Conservation (phyloP, 2,113 vertebrate genomes). For the Scomber colias region DNA sequence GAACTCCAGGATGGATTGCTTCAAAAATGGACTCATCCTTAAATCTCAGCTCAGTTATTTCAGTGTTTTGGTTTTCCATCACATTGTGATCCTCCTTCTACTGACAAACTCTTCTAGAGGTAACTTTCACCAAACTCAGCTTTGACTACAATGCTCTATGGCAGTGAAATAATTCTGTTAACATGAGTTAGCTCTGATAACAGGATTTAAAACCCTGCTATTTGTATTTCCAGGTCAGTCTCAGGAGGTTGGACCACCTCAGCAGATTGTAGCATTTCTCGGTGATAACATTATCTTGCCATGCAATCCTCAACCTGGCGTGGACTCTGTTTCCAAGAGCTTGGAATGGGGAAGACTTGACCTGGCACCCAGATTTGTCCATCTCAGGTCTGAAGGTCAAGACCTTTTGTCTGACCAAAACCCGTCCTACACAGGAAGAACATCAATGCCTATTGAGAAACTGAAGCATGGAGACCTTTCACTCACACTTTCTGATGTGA, state of each 20-base stretch:
- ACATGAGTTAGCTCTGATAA: not conserved
- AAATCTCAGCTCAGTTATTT: too few relatives aligned
- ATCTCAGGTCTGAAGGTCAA: not conserved
- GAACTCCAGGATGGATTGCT: too few relatives aligned
- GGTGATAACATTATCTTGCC: not conserved
- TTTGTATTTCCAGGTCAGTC: not conserved
- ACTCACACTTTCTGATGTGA: slow-evolving; percentile 21
- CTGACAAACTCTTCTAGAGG: not conserved
- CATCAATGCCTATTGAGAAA: not conserved
- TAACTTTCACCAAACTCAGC: not conserved
- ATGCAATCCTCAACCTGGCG: not conserved
- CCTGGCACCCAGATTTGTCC: slow-evolving; percentile 21
- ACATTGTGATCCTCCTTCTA: not conserved
- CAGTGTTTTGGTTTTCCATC: too few relatives aligned
- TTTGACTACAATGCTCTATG: too few relatives aligned
- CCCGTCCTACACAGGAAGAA: slow-evolving; percentile 5
- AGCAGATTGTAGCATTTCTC: not conserved
- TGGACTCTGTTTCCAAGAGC: not conserved
- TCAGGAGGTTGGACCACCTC: not conserved
- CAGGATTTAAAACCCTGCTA: not conserved
- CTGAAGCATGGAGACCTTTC: slow-evolving; percentile 23
- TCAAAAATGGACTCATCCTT: too few relatives aligned
- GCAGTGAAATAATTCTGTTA: too few relatives aligned
- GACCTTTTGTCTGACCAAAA: not conserved
- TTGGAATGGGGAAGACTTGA: not conserved